phyloP scores from a whole-genome alignment of 2,113 vertebrate genomes.

The Pterophyllum scalare region DNA sequence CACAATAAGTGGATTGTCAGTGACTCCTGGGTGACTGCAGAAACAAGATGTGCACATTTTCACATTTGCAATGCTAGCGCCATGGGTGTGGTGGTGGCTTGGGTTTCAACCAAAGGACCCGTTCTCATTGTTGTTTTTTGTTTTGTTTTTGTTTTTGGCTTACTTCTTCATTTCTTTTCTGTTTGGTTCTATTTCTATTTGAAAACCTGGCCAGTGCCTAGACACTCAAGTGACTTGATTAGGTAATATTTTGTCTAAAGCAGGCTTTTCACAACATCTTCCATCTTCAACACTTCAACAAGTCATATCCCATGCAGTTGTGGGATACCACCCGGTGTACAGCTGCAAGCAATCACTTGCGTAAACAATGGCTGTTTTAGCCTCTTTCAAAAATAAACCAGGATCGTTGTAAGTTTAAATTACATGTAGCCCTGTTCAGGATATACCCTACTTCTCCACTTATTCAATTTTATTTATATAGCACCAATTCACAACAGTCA shows the following conservation, averaged over 20 bases:
- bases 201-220: neutral
- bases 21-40: neutral
- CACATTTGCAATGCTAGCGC: neutral
- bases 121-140: neutral
- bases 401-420: neutral
- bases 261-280: neutral
- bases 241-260: constrained; percentile 4
- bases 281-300: neutral
- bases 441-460: too few relatives aligned
- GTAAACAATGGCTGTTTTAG: neutral
- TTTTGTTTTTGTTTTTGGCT: neutral
- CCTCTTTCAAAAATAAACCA: neutral
- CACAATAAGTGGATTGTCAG: neutral
- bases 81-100: neutral
- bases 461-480: too few relatives aligned
- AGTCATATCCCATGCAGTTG: neutral
- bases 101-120: neutral
- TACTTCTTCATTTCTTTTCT: neutral
- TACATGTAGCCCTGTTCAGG: too few relatives aligned
- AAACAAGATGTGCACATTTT: neutral
- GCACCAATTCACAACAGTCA: too few relatives aligned
- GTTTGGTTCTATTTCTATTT: too few relatives aligned
- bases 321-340: neutral
- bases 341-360: neutral
- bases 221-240: neutral